A percentile compares a stretch with the other conserved stretches of the same genome.
Conservation (phyloP, 2,888 invertebrate genomes). For the Cartodere bifasciata region DNA sequence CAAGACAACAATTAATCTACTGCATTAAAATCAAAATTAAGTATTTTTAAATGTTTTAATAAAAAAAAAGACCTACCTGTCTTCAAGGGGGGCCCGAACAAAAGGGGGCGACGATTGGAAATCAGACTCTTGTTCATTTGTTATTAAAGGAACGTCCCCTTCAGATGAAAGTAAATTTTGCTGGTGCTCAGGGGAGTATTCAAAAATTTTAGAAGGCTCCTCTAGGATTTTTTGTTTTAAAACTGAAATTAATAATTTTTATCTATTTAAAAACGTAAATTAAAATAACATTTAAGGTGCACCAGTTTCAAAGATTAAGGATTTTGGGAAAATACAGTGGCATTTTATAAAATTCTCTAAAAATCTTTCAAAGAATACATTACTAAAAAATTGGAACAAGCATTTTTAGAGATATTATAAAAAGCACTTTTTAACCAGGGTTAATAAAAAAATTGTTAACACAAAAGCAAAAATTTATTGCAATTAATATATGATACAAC, state of each 20-base stretch:
- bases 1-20: no score
- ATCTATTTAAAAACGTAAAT: constrained; percentile 11
- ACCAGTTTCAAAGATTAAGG: neutral
- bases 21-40: no score
- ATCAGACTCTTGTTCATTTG: constrained; percentile 24
- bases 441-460: constrained; percentile 25
- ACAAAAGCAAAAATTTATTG: constrained; percentile 36
- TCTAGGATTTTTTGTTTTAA: constrained; percentile 22
- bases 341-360: neutral
- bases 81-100: constrained; percentile 51
- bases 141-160: constrained; percentile 34
- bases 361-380: constrained; percentile 20
- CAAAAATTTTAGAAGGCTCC: constrained; percentile 21
- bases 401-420: constrained; percentile 30
- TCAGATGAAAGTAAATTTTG: constrained; percentile 23
- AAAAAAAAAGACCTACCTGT: no score
- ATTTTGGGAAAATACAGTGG: neutral
- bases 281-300: neutral
- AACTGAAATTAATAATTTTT: constrained; percentile 18
- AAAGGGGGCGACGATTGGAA: constrained; percentile 38
- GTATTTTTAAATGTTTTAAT: no score
- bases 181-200: constrained; percentile 23
- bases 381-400: constrained; percentile 36
- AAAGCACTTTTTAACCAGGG: constrained; percentile 12
- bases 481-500: no score